These are phyloP conservation scores for Phrixothrix hirtus DNA, from an alignment of 2,888 invertebrate genomes.

Conservation along the genomic window DNA sequence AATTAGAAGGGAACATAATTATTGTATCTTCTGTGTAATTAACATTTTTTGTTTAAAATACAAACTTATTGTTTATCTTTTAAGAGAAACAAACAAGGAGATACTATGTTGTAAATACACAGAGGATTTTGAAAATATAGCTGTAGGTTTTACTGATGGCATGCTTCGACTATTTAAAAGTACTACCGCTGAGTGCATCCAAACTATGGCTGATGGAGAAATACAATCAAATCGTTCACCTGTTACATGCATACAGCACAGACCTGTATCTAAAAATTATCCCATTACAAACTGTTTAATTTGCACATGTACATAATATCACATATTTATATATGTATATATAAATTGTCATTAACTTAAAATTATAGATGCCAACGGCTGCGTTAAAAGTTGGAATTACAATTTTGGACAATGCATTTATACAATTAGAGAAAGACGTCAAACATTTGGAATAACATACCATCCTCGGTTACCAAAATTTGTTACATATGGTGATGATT, in stretches of 20 bases:
- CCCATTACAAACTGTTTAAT: constrained; percentile 63
- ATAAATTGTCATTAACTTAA: no score
- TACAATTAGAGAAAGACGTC: constrained; percentile 67
- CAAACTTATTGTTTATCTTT: no score
- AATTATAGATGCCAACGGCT: constrained; percentile 67
- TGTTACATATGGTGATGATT: constrained; percentile 67
- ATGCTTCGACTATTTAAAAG: constrained; percentile 61
- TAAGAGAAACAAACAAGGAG: constrained; percentile 60
- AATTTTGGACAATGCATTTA: constrained; percentile 66
- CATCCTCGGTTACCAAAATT: constrained; percentile 63
- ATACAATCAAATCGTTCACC: constrained; percentile 61
- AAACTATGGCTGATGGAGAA: constrained; percentile 61
- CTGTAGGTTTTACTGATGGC: constrained; percentile 66
- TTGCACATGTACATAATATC: constrained; percentile 60
- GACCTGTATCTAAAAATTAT: constrained; percentile 63
- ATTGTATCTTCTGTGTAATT: constrained; percentile 42
- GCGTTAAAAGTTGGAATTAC: constrained; percentile 71
- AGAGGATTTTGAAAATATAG: constrained; percentile 63
- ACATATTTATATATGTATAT: no score
- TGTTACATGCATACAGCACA: constrained; percentile 65
- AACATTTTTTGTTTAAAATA: neutral
- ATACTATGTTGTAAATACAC: constrained; percentile 65
- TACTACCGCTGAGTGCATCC: constrained; percentile 56
- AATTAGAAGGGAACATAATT: constrained; percentile 40
- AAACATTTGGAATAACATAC: constrained; percentile 66